phyloP scores from a whole-genome alignment of 2,888 invertebrate species.

The Oscheius sp. region DNA sequence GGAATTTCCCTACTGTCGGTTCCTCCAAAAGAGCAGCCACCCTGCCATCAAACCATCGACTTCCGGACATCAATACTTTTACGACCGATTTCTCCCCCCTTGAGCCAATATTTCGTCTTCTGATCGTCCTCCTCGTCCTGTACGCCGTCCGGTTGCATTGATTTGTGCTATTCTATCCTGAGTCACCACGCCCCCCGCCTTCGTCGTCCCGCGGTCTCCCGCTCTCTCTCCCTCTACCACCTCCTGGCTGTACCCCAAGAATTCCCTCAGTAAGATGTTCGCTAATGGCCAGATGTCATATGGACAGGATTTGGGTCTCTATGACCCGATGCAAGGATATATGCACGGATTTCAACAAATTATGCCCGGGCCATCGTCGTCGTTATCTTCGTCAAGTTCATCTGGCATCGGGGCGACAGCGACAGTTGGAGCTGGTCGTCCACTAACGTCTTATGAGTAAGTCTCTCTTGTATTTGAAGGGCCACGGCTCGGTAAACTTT shows the following conservation, averaged over 20 bases:
- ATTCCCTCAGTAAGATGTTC: conserved; percentile 8
- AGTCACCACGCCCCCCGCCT: conserved; percentile 30
- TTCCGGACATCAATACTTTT: neutral
- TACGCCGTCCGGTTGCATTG: conserved; percentile 6
- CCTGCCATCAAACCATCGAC: too few species aligned
- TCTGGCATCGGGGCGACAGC: neutral
- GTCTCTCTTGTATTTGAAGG: neutral
- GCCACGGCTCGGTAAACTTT: too few species aligned
- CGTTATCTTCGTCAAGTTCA: neutral
- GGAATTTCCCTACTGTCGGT: neutral
- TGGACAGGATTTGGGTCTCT: neutral
- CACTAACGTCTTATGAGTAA: conserved; percentile 20
- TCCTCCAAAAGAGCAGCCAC: neutral
- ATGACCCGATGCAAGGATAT: conserved; percentile 5
- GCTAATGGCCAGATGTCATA: neutral
- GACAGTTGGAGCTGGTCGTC: conserved; percentile 10
- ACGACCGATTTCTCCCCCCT: neutral
- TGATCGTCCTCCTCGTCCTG: conserved; percentile 12
- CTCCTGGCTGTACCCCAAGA: conserved; percentile 14
- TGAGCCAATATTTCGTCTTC: conserved; percentile 13
- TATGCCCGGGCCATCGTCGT: neutral
- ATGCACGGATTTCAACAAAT: neutral
- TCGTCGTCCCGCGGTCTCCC: neutral
- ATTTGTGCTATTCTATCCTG: conserved; percentile 19
- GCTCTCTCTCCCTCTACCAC: conserved; percentile 5